A percentile compares a stretch with the other conserved stretches of the same genome.
Evolutionary conservation across 2,113 vertebrate species (phyloP).

Genomic region (Danio rerio): GRCz12tu NC_133186.1:5085501-5086000

Average conservation of each 20-base stretch:
- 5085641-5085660: neutral
- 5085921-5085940: neutral
- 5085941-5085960: too few relatives aligned
- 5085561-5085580: slow-evolving; percentile 61
- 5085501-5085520: slow-evolving; percentile 68
- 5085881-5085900: neutral
- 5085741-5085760: slow-evolving; percentile 13
- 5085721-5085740: slow-evolving; percentile 49
- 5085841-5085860: neutral
- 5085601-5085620: slow-evolving; percentile 46
- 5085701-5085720: slow-evolving; percentile 24
- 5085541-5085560: slow-evolving; percentile 80
- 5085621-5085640: neutral
- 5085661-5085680: slow-evolving; percentile 52
- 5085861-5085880: neutral
- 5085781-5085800: neutral
- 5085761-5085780: neutral
- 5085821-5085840: neutral
- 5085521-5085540: slow-evolving; percentile 70
- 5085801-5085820: neutral
- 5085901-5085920: neutral
- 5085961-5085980: neutral
- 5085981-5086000: neutral
- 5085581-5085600: slow-evolving; percentile 64
- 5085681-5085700: neutral